Percentiles rank a stretch among this genome's conserved stretches.
Evolutionary conservation across 2,888 invertebrate species (phyloP).

Genomic region (Paralinhomoeus sp.): DNA sequence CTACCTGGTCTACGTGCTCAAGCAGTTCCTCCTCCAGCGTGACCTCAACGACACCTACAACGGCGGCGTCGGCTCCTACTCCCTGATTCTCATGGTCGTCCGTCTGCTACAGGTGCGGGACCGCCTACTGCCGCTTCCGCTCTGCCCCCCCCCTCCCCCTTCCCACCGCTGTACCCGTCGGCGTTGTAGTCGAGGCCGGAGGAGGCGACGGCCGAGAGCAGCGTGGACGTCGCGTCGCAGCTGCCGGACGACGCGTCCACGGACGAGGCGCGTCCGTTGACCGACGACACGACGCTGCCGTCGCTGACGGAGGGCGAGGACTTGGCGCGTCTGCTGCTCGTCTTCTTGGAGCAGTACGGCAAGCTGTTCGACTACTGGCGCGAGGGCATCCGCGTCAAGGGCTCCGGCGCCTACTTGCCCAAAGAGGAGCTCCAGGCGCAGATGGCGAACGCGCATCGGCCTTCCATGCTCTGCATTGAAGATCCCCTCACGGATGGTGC

Average conservation of each 20-base stretch:
- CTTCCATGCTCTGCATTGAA: constrained; percentile 81
- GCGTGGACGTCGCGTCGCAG: no score
- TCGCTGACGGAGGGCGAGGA: no score
- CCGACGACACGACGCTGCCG: no score
- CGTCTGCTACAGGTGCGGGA: constrained; percentile 59
- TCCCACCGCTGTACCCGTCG: no score
- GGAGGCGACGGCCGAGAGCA: no score
- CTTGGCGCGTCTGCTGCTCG: constrained; percentile 40
- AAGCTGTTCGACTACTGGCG: constrained; percentile 73
- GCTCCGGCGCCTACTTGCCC: constrained; percentile 71
- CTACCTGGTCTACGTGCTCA: constrained; percentile 82
- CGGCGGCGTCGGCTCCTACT: constrained; percentile 95
- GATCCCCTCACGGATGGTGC: constrained; percentile 69
- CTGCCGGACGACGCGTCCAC: no score
- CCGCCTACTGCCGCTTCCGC: no score
- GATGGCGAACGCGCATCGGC: constrained; percentile 68
- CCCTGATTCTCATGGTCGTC: constrained; percentile 89
- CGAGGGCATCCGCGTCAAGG: constrained; percentile 32
- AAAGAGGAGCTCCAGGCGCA: constrained; percentile 73
- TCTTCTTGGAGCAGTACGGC: constrained; percentile 47
- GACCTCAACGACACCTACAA: constrained; percentile 98
- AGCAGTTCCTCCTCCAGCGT: constrained; percentile 89
- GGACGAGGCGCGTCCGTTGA: no score
- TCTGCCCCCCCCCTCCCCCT: no score
- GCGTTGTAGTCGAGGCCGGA: no score